Evolutionary conservation across 2,888 invertebrate species (phyloP).

Genomic region (Cataglyphis albicans): DNA sequence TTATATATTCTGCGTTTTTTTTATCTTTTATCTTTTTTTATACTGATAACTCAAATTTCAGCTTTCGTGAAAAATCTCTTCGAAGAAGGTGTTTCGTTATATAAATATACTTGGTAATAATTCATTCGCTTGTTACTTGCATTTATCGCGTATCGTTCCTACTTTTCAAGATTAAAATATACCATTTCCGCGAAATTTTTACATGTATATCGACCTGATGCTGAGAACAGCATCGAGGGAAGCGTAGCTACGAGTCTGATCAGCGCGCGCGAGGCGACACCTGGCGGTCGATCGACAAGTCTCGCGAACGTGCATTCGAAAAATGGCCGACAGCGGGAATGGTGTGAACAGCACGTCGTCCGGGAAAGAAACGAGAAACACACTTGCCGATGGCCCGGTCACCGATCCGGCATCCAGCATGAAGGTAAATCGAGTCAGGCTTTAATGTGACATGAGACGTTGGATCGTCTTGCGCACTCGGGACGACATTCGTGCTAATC

Average conservation of each 20-base stretch:
- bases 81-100: not conserved
- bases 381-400: slow-evolving; percentile 91
- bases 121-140: too few species aligned
- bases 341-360: slow-evolving; percentile 79
- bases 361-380: slow-evolving; percentile 81
- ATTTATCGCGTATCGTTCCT: too few species aligned
- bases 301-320: slow-evolving; percentile 72
- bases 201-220: not conserved
- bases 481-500: slow-evolving; percentile 20
- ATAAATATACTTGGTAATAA: not conserved
- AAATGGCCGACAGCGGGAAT: slow-evolving; percentile 84
- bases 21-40: not conserved
- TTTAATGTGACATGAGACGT: not conserved
- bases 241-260: slow-evolving; percentile 5
- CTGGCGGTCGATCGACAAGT: slow-evolving; percentile 49
- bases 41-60: not conserved
- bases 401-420: slow-evolving; percentile 91
- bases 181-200: not conserved
- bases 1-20: not conserved
- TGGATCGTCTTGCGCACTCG: not conserved
- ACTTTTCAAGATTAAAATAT: too few species aligned
- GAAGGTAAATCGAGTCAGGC: slow-evolving; percentile 86
- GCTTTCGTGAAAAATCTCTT: not conserved
- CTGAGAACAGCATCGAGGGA: not conserved
- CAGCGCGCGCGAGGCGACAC: slow-evolving; percentile 54